phyloP scores from a whole-genome alignment of 35 echinoderm and acorn worm species.

The Apostichopus californicus region DNA sequence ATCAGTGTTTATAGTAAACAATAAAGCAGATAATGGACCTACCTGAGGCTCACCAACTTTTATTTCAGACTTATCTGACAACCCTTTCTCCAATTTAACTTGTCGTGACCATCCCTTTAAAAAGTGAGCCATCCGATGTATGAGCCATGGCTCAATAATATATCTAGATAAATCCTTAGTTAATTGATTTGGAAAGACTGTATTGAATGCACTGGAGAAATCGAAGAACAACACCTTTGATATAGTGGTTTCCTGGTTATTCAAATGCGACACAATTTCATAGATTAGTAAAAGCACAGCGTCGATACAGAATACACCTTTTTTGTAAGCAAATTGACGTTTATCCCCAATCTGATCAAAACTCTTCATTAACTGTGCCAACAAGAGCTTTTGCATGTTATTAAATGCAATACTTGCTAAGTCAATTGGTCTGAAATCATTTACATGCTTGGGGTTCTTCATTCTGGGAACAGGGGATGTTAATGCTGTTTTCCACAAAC shows the following conservation, averaged over 20 bases:
- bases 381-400: neutral
- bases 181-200: neutral
- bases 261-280: constrained; percentile 3
- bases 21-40: too few species aligned
- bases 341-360: neutral
- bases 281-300: neutral
- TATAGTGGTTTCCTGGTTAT: neutral
- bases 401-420: constrained; percentile 19
- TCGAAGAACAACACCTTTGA: neutral
- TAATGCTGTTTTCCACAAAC: neutral
- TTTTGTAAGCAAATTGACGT: neutral
- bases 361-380: neutral
- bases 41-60: too few species aligned
- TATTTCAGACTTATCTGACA: too few species aligned
- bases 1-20: too few species aligned
- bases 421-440: constrained; percentile 14
- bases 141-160: neutral
- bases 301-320: too few species aligned
- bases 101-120: neutral
- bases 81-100: neutral
- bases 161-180: neutral
- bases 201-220: neutral
- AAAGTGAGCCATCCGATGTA: neutral
- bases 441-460: neutral
- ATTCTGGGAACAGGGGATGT: neutral